phyloP scores from a whole-genome alignment of 2,888 invertebrate genomes.

The Protonemura montana region DNA sequence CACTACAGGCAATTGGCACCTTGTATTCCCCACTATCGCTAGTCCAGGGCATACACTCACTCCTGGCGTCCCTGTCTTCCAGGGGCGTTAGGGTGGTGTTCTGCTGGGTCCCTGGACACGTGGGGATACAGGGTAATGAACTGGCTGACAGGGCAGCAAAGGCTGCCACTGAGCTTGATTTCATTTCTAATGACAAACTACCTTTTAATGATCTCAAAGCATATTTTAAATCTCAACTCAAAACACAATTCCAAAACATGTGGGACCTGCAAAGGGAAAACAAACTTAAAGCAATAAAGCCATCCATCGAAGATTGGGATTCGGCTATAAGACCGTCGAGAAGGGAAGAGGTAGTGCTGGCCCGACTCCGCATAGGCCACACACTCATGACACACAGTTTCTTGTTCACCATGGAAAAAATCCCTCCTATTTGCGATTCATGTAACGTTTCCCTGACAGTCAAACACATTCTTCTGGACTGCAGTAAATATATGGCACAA shows the following conservation, averaged over 20 bases:
- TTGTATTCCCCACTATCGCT: constrained; percentile 17
- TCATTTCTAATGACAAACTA: neutral
- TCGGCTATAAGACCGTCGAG: neutral
- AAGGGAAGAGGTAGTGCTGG: neutral
- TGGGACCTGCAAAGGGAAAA: neutral
- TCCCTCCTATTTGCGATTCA: neutral
- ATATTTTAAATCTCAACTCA: neutral
- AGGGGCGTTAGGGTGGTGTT: constrained; percentile 21
- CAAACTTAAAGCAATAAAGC: neutral
- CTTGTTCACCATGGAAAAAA: neutral
- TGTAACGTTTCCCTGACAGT: neutral
- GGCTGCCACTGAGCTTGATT: neutral
- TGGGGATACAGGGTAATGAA: constrained; percentile 37
- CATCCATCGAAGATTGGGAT: neutral
- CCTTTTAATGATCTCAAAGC: neutral
- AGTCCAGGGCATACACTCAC: constrained; percentile 12
- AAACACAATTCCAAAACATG: neutral
- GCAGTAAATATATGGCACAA: neutral
- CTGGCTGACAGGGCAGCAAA: constrained; percentile 26
- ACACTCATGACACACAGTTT: neutral
- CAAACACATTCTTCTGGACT: neutral
- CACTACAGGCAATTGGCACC: neutral
- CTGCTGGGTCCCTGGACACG: constrained; percentile 41
- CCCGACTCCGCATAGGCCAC: too few relatives aligned
- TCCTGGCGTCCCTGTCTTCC: neutral